These are phyloP conservation scores for Nesospiza acunhae DNA, from an alignment of 2,113 vertebrate species.

Conservation along the genomic window DNA sequence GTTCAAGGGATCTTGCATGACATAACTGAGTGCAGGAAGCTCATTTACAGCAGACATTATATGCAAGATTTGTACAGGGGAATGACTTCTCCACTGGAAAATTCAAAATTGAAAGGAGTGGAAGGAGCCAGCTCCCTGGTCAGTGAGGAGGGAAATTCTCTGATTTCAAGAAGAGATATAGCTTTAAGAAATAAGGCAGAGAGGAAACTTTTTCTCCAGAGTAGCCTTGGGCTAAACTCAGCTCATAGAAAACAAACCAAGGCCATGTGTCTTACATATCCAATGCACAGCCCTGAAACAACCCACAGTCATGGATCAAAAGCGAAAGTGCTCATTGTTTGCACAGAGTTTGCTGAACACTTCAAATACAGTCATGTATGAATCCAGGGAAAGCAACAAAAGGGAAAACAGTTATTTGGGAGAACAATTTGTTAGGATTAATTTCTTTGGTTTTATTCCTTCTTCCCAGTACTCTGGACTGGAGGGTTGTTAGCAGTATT, in stretches of 20 bases:
- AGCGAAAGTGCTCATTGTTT: neutral
- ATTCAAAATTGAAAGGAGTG: neutral
- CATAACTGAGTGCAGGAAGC: neutral
- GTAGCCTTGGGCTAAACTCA: neutral
- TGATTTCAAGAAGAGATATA: neutral
- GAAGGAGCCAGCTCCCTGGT: neutral
- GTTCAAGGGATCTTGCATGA: neutral
- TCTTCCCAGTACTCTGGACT: neutral
- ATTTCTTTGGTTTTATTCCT: neutral
- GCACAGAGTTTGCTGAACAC: neutral
- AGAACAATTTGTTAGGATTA: neutral
- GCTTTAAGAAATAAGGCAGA: neutral
- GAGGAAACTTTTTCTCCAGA: neutral
- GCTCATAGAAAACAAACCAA: neutral
- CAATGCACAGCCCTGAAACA: neutral
- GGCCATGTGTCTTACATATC: neutral
- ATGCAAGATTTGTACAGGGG: neutral
- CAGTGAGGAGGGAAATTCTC: neutral
- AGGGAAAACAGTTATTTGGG: neutral
- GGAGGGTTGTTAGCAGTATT: neutral
- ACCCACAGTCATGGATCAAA: neutral
- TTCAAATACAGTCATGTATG: neutral
- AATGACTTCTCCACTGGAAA: neutral
- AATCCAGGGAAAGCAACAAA: neutral
- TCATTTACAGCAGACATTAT: neutral